These are phyloP conservation scores for Climacteris rufus DNA, from an alignment of 2,113 vertebrate species.

Conservation along the genomic window DNA sequence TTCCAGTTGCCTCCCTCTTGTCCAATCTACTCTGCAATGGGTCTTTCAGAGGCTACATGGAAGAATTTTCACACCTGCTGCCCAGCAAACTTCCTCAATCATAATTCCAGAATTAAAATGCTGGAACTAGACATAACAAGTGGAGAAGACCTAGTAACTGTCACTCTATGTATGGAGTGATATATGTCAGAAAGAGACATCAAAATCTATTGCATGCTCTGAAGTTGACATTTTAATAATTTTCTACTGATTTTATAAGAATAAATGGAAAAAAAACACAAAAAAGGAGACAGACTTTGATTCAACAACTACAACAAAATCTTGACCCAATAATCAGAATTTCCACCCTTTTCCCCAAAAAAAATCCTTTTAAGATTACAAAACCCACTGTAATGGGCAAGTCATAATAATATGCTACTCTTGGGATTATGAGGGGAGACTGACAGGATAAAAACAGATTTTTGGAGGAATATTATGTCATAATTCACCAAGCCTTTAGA, in stretches of 20 bases:
- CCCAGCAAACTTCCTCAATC: not conserved
- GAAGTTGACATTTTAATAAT: not conserved
- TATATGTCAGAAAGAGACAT: not conserved
- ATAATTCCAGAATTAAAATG: not conserved
- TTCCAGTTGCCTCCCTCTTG: not conserved
- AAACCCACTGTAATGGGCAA: not conserved
- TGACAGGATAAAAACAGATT: not conserved
- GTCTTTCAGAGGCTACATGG: not conserved
- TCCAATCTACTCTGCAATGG: not conserved
- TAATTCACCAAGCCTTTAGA: not conserved
- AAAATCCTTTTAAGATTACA: not conserved
- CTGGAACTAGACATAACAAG: not conserved
- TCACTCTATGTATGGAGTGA: not conserved
- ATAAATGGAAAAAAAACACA: not conserved
- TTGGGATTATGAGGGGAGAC: not conserved
- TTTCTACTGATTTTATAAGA: not conserved
- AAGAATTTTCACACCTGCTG: not conserved
- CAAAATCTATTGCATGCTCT: not conserved
- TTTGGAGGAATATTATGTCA: not conserved
- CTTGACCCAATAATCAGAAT: not conserved
- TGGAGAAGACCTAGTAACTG: not conserved
- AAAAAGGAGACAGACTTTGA: not conserved
- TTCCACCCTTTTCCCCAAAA: fast-evolving
- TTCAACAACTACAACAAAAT: not conserved
- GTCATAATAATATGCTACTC: not conserved